phyloP scores from a whole-genome alignment of 2,888 invertebrate species.

The Laspeyria flexula region DNA sequence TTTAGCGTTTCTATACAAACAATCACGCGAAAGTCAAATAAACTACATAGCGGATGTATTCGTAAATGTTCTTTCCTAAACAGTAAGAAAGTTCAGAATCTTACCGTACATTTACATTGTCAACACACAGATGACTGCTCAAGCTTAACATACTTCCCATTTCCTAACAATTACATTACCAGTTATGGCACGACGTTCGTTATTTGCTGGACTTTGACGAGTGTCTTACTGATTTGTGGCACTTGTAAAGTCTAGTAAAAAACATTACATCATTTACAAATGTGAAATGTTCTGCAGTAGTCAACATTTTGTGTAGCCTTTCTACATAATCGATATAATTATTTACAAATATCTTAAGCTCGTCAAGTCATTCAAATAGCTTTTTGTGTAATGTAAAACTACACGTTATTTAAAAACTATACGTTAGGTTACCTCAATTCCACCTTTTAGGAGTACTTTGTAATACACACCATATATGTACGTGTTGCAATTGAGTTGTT shows the following conservation, averaged over 20 bases:
- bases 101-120: constrained; percentile 12
- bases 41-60: neutral
- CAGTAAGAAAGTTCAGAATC: constrained; percentile 23
- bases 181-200: constrained; percentile 7
- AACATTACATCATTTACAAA: constrained; percentile 20
- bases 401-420: too few relatives aligned
- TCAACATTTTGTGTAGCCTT: neutral
- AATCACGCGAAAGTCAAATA: too few relatives aligned
- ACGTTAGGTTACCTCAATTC: too few relatives aligned
- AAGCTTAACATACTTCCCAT: constrained; percentile 47
- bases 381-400: too few relatives aligned
- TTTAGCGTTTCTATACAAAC: too few relatives aligned
- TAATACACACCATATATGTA: too few relatives aligned
- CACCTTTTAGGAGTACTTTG: too few relatives aligned
- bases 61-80: neutral
- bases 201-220: constrained; percentile 33
- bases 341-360: too few relatives aligned
- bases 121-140: constrained; percentile 46
- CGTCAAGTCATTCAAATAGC: too few relatives aligned
- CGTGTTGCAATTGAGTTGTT: too few relatives aligned
- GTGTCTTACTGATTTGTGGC: constrained; percentile 31
- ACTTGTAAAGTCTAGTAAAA: constrained; percentile 21
- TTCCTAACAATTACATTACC: constrained; percentile 46
- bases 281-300: neutral
- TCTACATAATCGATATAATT: neutral